phyloP scores from a whole-genome alignment of 2,888 invertebrate species.

The Drosophila rellima region DNA sequence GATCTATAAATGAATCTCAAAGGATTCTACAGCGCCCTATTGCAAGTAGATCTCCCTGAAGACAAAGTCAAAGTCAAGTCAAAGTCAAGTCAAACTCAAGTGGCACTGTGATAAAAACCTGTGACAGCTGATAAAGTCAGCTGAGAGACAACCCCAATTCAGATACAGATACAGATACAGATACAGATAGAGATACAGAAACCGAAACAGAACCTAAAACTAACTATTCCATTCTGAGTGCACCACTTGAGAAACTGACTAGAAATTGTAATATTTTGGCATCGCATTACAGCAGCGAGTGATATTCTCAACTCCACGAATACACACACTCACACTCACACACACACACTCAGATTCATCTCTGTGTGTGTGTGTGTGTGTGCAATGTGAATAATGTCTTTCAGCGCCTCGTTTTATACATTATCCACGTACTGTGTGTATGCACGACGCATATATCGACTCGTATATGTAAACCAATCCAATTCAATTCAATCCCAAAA shows the following conservation, averaged over 20 bases:
- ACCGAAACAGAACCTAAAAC: slow-evolving; percentile 18
- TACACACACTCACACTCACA: slow-evolving; percentile 11
- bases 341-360: slow-evolving; percentile 16
- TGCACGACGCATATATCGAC: slow-evolving; percentile 45
- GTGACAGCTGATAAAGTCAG: slow-evolving; percentile 62
- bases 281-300: slow-evolving; percentile 70
- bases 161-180: neutral
- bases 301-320: slow-evolving; percentile 39
- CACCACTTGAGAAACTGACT: slow-evolving; percentile 55
- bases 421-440: slow-evolving; percentile 47
- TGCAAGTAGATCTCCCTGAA: slow-evolving; percentile 6
- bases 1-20: neutral
- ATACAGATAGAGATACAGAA: slow-evolving; percentile 2
- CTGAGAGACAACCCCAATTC: slow-evolving; percentile 1
- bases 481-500: slow-evolving; percentile 49
- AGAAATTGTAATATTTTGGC: slow-evolving; percentile 64
- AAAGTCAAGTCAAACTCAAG: slow-evolving; percentile 55
- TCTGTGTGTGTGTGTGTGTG: slow-evolving; percentile 32
- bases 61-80: slow-evolving; percentile 8
- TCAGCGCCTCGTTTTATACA: slow-evolving; percentile 75
- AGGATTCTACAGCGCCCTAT: slow-evolving; percentile 15
- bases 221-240: slow-evolving; percentile 21
- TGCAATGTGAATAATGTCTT: slow-evolving; percentile 81
- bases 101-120: slow-evolving; percentile 59
- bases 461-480: slow-evolving; percentile 44